phyloP scores from a whole-genome alignment of 2,797 vertebrate genomes.

The Steatocranus sp. region DNA sequence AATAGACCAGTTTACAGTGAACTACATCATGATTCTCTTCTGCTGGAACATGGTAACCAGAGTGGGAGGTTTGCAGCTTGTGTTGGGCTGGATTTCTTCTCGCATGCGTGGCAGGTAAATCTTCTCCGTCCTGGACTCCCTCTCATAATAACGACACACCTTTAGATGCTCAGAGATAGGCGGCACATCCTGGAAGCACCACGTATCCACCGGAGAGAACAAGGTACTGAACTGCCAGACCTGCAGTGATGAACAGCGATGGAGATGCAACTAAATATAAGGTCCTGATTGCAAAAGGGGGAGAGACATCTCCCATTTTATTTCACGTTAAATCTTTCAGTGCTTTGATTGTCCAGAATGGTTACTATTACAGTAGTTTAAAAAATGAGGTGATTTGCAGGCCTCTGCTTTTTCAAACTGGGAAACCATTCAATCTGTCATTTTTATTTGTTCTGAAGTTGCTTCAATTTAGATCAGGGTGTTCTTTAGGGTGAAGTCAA shows the following conservation, averaged over 20 bases:
- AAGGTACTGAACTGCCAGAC: slow-evolving; percentile 95
- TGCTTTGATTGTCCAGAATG: background rate
- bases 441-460: background rate
- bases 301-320: background rate
- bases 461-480: background rate
- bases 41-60: slow-evolving; percentile 71
- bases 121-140: slow-evolving; percentile 76
- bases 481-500: background rate
- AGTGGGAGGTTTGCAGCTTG: slow-evolving; percentile 46
- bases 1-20: background rate
- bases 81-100: slow-evolving; percentile 29
- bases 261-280: background rate
- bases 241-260: slow-evolving; percentile 55
- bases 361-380: background rate
- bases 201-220: slow-evolving; percentile 84
- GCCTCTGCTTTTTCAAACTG: background rate
- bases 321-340: background rate
- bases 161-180: slow-evolving; percentile 90
- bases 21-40: slow-evolving; percentile 50
- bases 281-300: background rate
- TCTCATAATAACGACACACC: slow-evolving; percentile 83
- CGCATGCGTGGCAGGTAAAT: slow-evolving; percentile 75
- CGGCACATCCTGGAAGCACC: slow-evolving; percentile 72
- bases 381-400: background rate
- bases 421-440: background rate